phyloP scores from a whole-genome alignment of 2,113 vertebrate genomes.

The Psittacula cyanocephala region DNA sequence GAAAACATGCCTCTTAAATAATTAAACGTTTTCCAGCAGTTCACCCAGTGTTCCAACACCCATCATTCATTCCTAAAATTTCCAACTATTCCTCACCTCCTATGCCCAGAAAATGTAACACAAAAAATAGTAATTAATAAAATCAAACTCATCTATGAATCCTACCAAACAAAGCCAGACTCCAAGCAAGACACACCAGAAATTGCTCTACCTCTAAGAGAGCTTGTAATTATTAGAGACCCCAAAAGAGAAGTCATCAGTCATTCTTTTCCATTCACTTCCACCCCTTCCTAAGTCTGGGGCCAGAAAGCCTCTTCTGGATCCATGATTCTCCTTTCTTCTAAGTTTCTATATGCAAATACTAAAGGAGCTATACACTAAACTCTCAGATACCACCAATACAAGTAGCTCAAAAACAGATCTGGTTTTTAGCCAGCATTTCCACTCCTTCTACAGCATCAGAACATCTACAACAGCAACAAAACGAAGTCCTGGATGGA shows the following conservation, averaged over 20 bases:
- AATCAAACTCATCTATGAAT: background rate
- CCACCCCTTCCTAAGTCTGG: background rate
- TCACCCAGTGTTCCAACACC: background rate
- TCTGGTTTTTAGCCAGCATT: background rate
- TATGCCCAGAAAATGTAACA: background rate
- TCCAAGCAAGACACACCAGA: background rate
- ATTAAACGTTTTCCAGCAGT: background rate
- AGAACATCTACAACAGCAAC: background rate
- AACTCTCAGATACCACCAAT: background rate
- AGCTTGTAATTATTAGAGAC: rapidly evolving
- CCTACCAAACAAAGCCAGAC: background rate
- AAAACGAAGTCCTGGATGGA: background rate
- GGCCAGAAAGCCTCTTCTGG: background rate
- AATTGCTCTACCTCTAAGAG: background rate
- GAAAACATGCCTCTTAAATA: background rate
- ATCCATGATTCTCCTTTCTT: background rate
- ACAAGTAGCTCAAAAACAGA: background rate
- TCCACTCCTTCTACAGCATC: background rate
- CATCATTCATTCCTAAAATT: background rate
- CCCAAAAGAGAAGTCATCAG: background rate
- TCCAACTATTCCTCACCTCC: background rate
- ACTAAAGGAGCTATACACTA: background rate
- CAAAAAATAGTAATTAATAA: background rate
- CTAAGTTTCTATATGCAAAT: background rate
- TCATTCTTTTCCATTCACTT: background rate